Evolutionary conservation across 2,797 vertebrate genomes (phyloP), one percentile per base, ranked within the genome.

Genomic region (Xenops minutus): DNA sequence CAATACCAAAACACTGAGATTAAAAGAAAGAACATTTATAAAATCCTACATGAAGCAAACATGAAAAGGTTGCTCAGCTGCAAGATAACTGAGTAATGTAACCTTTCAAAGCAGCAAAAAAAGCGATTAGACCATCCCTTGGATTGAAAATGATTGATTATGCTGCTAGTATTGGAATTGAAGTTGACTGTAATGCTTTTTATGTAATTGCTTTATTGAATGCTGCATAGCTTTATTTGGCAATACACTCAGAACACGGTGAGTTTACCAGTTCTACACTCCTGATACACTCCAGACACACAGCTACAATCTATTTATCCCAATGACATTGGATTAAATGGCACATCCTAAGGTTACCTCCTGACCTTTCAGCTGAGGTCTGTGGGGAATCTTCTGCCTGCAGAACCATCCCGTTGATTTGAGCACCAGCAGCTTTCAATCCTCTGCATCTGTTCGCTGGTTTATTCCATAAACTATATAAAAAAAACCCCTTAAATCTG

Each of bases 401-500:
- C 75, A 76, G 78, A 90, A 93, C 93, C 92, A 81, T 63, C 63
- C 27, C 62, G 32, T 20, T 66, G 74, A 85, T 94, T 74, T 55
- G 34, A 58, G 56, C 80, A 92, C 64, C 86, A 92, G 66, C 44
- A 88, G 93, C 93, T 81, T 93, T 76, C 95, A 55, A 89, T 81
- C 81, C 56, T 76, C 56, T 54, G 76, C 96, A 97, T 92, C 96
- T 97, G 95, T 94, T 97, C 69, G 26, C 92, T 49, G 36, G 93
- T 93, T 95, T 88, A 93, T 93, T 95, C 61, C 80, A 90, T 93
- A 94, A 93, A 94, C 75, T 83, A 76, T 91, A 96, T 93, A 58
- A 95, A 96, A 92, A 89, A 88, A 92, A 49, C 9, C 92, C 48
- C 92, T 96, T 91, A 97, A 97, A 98, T 97, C 74, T 96, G 95